Base-by-base conservation (phyloP, 2,797 vertebrate species). In the Staurois parvus region DNA sequence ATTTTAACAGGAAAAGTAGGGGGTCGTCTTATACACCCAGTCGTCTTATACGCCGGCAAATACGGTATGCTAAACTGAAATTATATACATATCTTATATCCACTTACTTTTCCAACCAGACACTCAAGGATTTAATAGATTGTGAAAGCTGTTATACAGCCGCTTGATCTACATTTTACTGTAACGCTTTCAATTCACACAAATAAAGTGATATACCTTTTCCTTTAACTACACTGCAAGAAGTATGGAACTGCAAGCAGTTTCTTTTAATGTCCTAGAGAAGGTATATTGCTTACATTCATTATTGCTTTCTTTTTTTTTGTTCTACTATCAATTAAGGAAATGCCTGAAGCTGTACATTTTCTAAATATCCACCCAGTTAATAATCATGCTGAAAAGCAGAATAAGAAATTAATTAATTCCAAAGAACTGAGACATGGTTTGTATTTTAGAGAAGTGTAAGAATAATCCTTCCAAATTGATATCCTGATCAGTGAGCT, bases 121-220 rank as follows among this genome's bases (percentile, higher is more conserved):
- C 17, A 9, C 30, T 40, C 29, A 72, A 45, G 26, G 29, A 26
- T 75, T 66, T 83, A 66, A 59, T 68, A 76, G 72, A 76, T 83
- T 52, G 52, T 52, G 40, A 56, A 76, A 56, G 24, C 64, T 32
- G 45, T 70, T 13, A 70, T 32, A 34, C 62, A 56, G 69, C 68
- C 64, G 81, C 40, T 37, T 77, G 66, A 24, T 56, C 4, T 62
- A 77, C 21, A 64, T 77, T 40, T 76, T 84, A 30, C 32, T 59
- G 48, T 78, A 84, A 77, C 72, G 40, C 67, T 26, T 62, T 34
- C 32, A 77, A 52, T 21, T 34, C 40, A 1, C 45, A n/a, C 66
- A 84, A 17, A 84, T 70, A 68, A 68, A 84, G n/a, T 76, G n/a
- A n/a, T n/a, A 34, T 69, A 21, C 66, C 32, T 37, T 77, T 76